Conservation (phyloP, 2,888 invertebrate genomes). For the Caenorhabditis sp. region DNA sequence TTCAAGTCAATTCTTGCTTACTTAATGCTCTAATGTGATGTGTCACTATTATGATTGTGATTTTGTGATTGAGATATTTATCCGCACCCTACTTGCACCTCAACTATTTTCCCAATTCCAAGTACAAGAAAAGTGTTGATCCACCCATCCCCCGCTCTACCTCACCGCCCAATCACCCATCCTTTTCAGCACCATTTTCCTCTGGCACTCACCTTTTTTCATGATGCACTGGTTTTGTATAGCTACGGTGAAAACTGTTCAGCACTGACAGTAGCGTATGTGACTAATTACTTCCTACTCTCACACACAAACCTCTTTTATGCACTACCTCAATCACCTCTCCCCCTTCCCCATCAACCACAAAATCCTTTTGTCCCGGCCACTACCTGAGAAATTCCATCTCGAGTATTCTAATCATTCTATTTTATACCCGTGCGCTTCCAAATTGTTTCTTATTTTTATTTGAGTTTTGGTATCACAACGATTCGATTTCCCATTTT, state of each 20-base stretch:
- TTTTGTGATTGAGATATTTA: conserved; percentile 30
- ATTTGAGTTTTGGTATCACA: conserved; percentile 25
- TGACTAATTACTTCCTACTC: conserved; percentile 15
- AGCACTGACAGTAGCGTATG: conserved; percentile 33
- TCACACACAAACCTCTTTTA: conserved; percentile 11
- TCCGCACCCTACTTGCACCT: neutral
- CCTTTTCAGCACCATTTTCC: conserved; percentile 7
- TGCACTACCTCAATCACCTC: conserved; percentile 21
- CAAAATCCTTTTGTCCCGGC: conserved; percentile 10
- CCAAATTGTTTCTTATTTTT: conserved; percentile 20
- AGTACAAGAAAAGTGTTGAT: conserved; percentile 20
- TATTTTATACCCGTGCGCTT: neutral
- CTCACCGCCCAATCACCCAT: conserved; percentile 2
- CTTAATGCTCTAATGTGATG: conserved; percentile 39
- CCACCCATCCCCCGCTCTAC: neutral
- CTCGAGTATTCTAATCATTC: neutral
- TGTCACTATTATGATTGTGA: conserved; percentile 32
- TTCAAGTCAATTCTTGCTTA: conserved; percentile 34
- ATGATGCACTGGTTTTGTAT: conserved; percentile 39
- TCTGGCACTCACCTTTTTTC: conserved; percentile 12
- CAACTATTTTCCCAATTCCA: neutral
- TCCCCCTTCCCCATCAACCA: conserved; percentile 5
- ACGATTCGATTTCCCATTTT: conserved; percentile 19
- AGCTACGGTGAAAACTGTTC: conserved; percentile 38
- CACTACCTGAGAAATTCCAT: neutral